A percentile compares a stretch with the other conserved stretches of the same genome.
Evolutionary conservation across 2,888 invertebrate species (phyloP).

Genomic region (Conomelus anceps): DNA sequence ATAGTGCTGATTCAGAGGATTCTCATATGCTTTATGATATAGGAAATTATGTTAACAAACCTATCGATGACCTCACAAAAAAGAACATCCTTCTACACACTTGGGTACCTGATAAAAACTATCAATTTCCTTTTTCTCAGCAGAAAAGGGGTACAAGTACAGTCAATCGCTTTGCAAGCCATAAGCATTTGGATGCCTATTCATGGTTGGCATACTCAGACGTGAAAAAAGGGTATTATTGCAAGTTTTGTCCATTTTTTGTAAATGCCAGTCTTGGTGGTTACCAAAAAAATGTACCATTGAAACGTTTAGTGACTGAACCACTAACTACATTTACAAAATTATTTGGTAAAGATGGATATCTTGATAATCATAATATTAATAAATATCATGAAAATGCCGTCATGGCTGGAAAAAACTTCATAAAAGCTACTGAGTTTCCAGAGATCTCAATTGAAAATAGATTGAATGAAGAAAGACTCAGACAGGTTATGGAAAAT

Average conservation of each 20-base stretch:
- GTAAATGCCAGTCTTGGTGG: slow-evolving; percentile 22
- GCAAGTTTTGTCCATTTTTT: slow-evolving; percentile 30
- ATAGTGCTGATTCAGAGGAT: too few species aligned
- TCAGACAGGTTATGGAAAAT: slow-evolving; percentile 30
- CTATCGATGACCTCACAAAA: background rate
- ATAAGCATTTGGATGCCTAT: slow-evolving; percentile 24
- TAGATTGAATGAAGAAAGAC: too few species aligned
- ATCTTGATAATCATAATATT: slow-evolving; percentile 23
- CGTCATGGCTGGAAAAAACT: slow-evolving; percentile 20
- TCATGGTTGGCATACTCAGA: slow-evolving; percentile 24
- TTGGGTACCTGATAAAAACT: slow-evolving; percentile 23
- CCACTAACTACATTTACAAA: slow-evolving; percentile 30
- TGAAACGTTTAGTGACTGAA: slow-evolving; percentile 29
- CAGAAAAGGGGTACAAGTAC: slow-evolving; percentile 23
- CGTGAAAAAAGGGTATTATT: slow-evolving; percentile 24
- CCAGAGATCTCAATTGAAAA: too few species aligned
- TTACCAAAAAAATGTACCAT: slow-evolving; percentile 20
- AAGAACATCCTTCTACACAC: background rate
- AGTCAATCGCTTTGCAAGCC: slow-evolving; percentile 19
- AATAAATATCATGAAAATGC: slow-evolving; percentile 28
- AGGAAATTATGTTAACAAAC: background rate
- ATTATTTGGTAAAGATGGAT: slow-evolving; percentile 29
- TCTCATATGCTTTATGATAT: too few species aligned
- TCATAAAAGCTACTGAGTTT: too few species aligned
- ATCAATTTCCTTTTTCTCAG: slow-evolving; percentile 24